Evolutionary conservation across 2,113 vertebrate species (phyloP).

Genomic region (Phrynocephalus versicolor): DNA sequence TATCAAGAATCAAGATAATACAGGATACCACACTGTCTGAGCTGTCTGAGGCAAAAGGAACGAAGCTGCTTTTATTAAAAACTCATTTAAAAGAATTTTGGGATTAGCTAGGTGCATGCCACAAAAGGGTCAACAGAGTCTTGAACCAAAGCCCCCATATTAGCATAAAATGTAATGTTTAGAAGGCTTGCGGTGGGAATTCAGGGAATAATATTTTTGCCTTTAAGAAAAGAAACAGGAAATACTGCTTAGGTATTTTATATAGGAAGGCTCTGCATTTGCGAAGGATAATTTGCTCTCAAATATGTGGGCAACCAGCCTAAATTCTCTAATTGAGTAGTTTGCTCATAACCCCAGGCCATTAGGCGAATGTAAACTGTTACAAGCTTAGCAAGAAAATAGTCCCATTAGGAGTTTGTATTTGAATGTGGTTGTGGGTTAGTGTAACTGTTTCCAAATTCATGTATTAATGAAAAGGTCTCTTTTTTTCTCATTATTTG

Average conservation of each 20-base stretch:
- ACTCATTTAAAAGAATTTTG: slow-evolving; percentile 44
- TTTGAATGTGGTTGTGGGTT: slow-evolving; percentile 75
- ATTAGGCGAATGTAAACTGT: slow-evolving; percentile 84
- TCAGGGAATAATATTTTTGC: slow-evolving; percentile 74
- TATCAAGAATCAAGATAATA: slow-evolving; percentile 64
- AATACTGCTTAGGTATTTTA: slow-evolving; percentile 76
- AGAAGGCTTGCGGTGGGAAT: slow-evolving; percentile 75
- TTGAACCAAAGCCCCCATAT: slow-evolving; percentile 67
- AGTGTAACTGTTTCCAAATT: slow-evolving; percentile 76
- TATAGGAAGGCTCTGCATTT: slow-evolving; percentile 80
- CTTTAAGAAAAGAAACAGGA: slow-evolving; percentile 65
- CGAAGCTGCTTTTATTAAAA: slow-evolving; percentile 49
- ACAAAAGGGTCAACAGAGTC: slow-evolving; percentile 61
- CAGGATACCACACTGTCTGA: slow-evolving; percentile 48
- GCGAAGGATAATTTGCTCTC: slow-evolving; percentile 81
- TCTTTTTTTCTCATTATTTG: slow-evolving; percentile 67
- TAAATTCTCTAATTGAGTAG: slow-evolving; percentile 85
- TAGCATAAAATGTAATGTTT: slow-evolving; percentile 71
- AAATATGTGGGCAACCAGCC: slow-evolving; percentile 83
- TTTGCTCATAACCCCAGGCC: slow-evolving; percentile 82
- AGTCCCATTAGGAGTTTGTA: slow-evolving; percentile 83
- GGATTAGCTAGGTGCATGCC: slow-evolving; percentile 65
- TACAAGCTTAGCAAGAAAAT: slow-evolving; percentile 81
- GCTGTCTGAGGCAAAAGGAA: slow-evolving; percentile 30
- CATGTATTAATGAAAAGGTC: slow-evolving; percentile 75